Evolutionary conservation across 1,140 invertebrate genomes (phyloP).

Genomic region (Lysiphlebus fabarum): DNA sequence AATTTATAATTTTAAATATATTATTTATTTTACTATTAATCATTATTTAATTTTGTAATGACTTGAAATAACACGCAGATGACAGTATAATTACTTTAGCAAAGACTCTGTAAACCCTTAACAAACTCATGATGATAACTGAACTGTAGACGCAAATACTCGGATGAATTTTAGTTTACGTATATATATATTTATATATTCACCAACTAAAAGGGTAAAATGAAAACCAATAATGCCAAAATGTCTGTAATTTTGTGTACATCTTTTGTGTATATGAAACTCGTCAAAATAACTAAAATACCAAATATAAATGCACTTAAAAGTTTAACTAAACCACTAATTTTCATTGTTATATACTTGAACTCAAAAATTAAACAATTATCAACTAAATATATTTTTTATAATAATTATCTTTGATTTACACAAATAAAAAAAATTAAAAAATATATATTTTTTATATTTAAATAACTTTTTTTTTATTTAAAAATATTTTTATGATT

Average conservation of each 20-base stretch:
- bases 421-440: no score
- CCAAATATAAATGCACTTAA: no score
- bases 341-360: slow-evolving; percentile 32
- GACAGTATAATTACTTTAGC: slow-evolving; percentile 53
- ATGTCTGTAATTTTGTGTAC: neutral
- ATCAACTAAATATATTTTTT: no score
- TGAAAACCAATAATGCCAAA: slow-evolving; percentile 49
- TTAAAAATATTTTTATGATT: no score
- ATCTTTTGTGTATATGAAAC: slow-evolving; percentile 11
- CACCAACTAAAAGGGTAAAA: slow-evolving; percentile 16
- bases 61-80: slow-evolving; percentile 38
- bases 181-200: no score
- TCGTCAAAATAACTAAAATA: slow-evolving; percentile 39
- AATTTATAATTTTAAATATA: no score
- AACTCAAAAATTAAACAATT: no score
- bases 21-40: no score
- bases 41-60: neutral
- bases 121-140: slow-evolving; percentile 1
- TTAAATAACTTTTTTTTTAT: no score
- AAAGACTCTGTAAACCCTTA: slow-evolving; percentile 34
- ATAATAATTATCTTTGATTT: no score
- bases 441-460: no score
- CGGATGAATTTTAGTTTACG: slow-evolving; percentile 4
- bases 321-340: slow-evolving; percentile 44
- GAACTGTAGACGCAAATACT: slow-evolving; percentile 2